A percentile compares a stretch with the other conserved stretches of the same genome.
Conservation (phyloP, 2,797 vertebrate species). For the Ctenopoma kingsleyae region DNA sequence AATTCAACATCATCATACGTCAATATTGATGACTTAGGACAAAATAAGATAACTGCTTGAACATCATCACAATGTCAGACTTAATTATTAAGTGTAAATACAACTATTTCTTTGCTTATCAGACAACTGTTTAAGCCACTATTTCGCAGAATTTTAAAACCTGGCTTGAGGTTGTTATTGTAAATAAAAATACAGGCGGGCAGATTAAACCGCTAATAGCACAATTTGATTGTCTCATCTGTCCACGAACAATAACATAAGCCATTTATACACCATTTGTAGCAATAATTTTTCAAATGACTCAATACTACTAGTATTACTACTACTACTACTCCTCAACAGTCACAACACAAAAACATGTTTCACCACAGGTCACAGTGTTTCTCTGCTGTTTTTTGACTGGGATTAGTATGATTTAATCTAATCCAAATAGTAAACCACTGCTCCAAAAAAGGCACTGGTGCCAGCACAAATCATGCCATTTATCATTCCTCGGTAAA, state of each 20-base stretch:
- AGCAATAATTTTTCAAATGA: not conserved
- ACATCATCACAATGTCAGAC: too few relatives aligned
- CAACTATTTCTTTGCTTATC: too few relatives aligned
- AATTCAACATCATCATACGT: too few relatives aligned
- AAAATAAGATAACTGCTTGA: too few relatives aligned
- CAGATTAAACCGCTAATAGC: too few relatives aligned
- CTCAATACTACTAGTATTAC: not conserved
- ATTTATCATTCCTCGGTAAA: conserved; percentile 76
- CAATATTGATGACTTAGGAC: too few relatives aligned
- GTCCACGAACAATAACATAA: not conserved
- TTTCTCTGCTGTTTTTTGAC: conserved; percentile 34
- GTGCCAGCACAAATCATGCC: conserved; percentile 62
- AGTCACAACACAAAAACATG: not conserved
- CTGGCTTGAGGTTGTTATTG: too few relatives aligned
- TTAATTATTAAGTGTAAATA: too few relatives aligned
- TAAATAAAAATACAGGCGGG: too few relatives aligned
- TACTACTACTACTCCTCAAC: not conserved
- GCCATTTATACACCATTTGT: not conserved
- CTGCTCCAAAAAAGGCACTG: conserved; percentile 68
- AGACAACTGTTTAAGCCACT: too few relatives aligned
- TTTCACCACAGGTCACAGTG: conserved; percentile 30
- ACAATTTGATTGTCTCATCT: not conserved
- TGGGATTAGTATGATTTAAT: conserved; percentile 52
- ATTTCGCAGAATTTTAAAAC: too few relatives aligned
- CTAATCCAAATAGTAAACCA: conserved; percentile 64